These are phyloP conservation scores for Adela reaumurella DNA, from an alignment of 2,888 invertebrate genomes.

Conservation along the genomic window DNA sequence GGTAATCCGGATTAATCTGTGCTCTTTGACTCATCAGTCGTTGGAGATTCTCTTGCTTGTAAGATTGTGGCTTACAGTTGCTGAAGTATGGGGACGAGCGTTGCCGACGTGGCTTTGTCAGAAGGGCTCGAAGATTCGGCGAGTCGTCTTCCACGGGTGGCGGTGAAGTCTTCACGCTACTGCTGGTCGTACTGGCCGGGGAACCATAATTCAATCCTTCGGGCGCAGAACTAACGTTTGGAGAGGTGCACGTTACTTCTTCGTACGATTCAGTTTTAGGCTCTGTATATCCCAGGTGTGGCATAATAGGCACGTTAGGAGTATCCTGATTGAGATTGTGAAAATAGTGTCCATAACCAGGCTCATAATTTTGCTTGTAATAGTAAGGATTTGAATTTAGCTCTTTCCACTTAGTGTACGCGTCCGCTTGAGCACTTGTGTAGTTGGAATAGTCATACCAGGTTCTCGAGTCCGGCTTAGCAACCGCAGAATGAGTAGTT, in stretches of 20 bases:
- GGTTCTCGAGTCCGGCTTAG: conserved; percentile 32
- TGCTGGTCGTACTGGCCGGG: conserved; percentile 27
- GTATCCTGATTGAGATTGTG: conserved; percentile 15
- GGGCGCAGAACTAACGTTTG: conserved; percentile 33
- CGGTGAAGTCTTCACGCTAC: conserved; percentile 24
- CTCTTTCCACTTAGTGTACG: conserved; percentile 36
- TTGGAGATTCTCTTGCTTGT: conserved; percentile 27
- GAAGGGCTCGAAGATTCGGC: conserved; percentile 57
- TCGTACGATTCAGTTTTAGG: background rate
- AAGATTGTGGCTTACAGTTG: conserved; percentile 2
- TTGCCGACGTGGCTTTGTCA: conserved; percentile 39
- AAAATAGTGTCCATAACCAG: conserved; percentile 15
- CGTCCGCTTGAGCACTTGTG: conserved; percentile 20
- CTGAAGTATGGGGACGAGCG: conserved; percentile 17
- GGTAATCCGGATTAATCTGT: conserved; percentile 14
- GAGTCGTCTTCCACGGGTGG: conserved; percentile 38
- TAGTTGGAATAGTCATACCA: conserved; percentile 29
- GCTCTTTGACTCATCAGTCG: conserved; percentile 26
- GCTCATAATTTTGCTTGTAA: conserved; percentile 26
- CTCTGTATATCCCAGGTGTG: background rate
- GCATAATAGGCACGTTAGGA: background rate
- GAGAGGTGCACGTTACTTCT: conserved; percentile 22
- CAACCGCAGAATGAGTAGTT: conserved; percentile 17
- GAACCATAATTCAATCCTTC: conserved; percentile 34
- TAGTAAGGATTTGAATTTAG: conserved; percentile 23